phyloP scores from a whole-genome alignment of 2,113 vertebrate genomes.

The Rhizomys pruinosus region DNA sequence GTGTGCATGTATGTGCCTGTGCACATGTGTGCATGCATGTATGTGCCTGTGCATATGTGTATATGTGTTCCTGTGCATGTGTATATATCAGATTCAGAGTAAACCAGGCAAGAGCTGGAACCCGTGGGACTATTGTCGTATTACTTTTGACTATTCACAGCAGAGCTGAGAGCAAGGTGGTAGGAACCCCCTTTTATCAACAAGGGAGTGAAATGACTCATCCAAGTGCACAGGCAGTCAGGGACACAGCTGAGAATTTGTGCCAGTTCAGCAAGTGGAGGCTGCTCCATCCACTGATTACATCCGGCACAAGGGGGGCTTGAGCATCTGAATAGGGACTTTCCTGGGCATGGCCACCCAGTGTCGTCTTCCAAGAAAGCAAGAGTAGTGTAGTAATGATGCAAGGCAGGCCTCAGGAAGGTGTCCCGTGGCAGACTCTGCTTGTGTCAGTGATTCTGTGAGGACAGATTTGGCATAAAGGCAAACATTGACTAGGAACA shows the following conservation, averaged over 20 bases:
- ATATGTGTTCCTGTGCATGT: neutral
- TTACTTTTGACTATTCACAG: neutral
- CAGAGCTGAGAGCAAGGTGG: neutral
- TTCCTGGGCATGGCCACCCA: neutral
- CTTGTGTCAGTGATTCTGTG: neutral
- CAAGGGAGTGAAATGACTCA: neutral
- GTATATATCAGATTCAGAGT: neutral
- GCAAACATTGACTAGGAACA: neutral
- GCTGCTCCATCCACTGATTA: neutral
- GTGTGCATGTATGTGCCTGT: neutral
- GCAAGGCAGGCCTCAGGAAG: fast-evolving
- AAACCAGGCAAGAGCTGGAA: neutral
- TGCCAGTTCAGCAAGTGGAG: fast-evolving
- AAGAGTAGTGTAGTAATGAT: neutral
- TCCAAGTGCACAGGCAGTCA: neutral
- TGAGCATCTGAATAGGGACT: neutral
- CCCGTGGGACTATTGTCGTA: neutral
- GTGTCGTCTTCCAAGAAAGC: neutral
- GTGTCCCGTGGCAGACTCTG: neutral
- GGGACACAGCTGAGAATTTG: neutral
- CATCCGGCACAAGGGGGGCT: neutral
- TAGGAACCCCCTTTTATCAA: neutral
- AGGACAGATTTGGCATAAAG: neutral
- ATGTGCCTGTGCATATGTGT: neutral
- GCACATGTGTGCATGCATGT: neutral